phyloP scores from a whole-genome alignment of 2,113 vertebrate genomes.

The Barnardius zonarius region DNA sequence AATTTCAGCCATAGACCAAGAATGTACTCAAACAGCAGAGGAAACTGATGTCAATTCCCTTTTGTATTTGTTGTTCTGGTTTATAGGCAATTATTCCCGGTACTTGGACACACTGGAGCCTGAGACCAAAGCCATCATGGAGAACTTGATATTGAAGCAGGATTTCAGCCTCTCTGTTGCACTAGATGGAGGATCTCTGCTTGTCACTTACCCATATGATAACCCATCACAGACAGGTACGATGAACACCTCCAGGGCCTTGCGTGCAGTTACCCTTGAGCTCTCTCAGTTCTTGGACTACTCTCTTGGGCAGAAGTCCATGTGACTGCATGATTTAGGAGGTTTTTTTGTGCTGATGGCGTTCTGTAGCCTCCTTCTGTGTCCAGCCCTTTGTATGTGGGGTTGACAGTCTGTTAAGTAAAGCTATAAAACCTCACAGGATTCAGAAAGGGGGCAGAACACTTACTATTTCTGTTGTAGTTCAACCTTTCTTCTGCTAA shows the following conservation, averaged over 20 bases:
- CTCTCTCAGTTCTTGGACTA: background rate
- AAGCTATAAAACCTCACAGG: background rate
- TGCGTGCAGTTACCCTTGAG: background rate
- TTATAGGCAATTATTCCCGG: conserved; percentile 86
- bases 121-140: conserved; percentile 90
- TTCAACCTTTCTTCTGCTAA: background rate
- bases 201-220: conserved; percentile 93
- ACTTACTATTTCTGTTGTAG: background rate
- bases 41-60: background rate
- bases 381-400: background rate
- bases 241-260: background rate
- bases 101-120: conserved; percentile 75
- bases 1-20: background rate
- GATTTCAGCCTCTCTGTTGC: conserved; percentile 90
- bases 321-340: background rate
- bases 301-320: background rate
- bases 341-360: background rate
- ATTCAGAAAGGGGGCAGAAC: background rate
- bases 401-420: background rate
- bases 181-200: conserved; percentile 90
- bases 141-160: conserved; percentile 85
- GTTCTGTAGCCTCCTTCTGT: background rate
- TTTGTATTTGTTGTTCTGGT: background rate
- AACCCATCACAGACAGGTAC: conserved; percentile 90
- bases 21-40: background rate